These are phyloP conservation scores for Scrobipalpa atriplicella DNA, from an alignment of 2,888 invertebrate species.

Conservation along the genomic window DNA sequence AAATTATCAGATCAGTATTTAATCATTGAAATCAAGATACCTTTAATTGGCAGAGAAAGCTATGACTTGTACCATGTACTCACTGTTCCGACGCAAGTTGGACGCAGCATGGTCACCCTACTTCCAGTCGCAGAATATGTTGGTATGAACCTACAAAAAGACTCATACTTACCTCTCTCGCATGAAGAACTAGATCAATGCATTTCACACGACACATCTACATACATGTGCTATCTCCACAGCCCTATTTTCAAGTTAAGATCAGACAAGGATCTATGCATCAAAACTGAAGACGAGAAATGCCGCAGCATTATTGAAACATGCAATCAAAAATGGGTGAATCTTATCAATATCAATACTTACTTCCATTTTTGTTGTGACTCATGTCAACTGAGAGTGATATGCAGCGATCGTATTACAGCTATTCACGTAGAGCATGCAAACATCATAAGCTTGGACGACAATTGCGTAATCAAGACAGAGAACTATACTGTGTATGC, in stretches of 20 bases:
- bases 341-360: slow-evolving; percentile 1
- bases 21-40: slow-evolving; percentile 29
- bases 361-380: slow-evolving; percentile 15
- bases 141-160: slow-evolving; percentile 3
- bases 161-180: background rate
- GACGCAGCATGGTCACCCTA: background rate
- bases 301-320: background rate
- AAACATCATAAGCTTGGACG: background rate
- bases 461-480: slow-evolving; percentile 6
- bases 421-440: background rate
- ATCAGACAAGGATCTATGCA: slow-evolving; percentile 5
- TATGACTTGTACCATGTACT: background rate
- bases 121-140: background rate
- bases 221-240: slow-evolving; percentile 3
- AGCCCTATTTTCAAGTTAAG: background rate
- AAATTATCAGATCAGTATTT: slow-evolving; percentile 24
- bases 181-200: background rate
- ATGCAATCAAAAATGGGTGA: slow-evolving; percentile 1
- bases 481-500: background rate
- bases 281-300: background rate
- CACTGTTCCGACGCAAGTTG: background rate
- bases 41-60: slow-evolving; percentile 17
- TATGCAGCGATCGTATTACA: slow-evolving; percentile 12
- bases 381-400: background rate
- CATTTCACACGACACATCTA: background rate